These are phyloP conservation scores for Stomatorhinus walkeri DNA, from an alignment of 2,797 vertebrate species.

Conservation along the genomic window DNA sequence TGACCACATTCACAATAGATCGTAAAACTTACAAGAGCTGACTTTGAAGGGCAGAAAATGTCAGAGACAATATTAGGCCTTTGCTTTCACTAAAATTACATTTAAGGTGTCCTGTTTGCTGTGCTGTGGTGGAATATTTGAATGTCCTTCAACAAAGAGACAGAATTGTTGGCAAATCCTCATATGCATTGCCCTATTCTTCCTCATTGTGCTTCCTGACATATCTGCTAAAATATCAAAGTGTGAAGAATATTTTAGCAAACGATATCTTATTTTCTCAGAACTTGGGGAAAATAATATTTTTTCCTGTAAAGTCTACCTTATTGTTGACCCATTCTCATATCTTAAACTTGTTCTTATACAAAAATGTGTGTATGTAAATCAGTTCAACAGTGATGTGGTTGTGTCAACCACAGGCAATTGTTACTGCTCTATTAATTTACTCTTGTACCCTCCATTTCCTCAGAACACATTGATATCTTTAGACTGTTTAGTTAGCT, in stretches of 20 bases:
- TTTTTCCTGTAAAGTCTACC: background rate
- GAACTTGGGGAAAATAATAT: background rate
- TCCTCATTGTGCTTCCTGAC: background rate
- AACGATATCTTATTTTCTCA: background rate
- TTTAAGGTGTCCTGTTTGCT: background rate
- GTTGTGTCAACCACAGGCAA: background rate
- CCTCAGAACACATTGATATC: background rate
- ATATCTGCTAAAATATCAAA: conserved; percentile 13
- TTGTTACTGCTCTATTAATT: background rate
- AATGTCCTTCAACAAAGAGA: background rate
- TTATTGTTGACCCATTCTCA: background rate
- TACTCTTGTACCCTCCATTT: background rate
- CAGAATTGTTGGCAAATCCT: background rate
- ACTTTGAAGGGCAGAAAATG: conserved; percentile 36
- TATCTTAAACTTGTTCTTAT: background rate
- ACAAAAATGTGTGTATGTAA: background rate
- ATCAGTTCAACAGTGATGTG: background rate
- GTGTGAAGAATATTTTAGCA: background rate
- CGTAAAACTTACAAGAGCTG: conserved; percentile 31
- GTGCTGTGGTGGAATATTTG: background rate
- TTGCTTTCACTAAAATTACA: background rate
- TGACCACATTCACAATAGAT: conserved; percentile 28
- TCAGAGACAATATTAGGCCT: conserved; percentile 21
- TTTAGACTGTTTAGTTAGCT: background rate
- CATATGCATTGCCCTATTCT: background rate